Evolutionary conservation across 2,113 vertebrate genomes (phyloP).

Genomic region (Vulpes ferrilata): DNA sequence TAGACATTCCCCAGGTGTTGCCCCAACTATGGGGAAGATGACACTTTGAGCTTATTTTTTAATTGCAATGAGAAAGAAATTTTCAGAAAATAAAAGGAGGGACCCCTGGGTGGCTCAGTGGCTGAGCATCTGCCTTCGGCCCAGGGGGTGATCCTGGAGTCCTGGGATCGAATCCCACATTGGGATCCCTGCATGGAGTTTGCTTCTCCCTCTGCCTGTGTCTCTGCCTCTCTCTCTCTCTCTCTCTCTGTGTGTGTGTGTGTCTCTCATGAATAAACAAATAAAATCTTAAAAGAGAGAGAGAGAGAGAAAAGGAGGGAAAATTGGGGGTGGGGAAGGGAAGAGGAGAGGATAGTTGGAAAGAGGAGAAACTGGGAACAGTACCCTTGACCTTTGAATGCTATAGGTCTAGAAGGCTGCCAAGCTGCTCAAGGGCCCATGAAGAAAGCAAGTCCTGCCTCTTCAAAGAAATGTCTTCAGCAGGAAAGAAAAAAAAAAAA

Average conservation of each 20-base stretch:
- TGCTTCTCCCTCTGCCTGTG: too few relatives aligned
- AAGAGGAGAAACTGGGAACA: not conserved
- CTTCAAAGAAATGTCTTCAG: conserved; percentile 46
- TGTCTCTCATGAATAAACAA: too few relatives aligned
- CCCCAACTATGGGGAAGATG: not conserved
- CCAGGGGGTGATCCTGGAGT: too few relatives aligned
- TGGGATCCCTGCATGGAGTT: too few relatives aligned
- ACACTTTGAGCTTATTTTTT: not conserved
- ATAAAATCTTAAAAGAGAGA: too few relatives aligned
- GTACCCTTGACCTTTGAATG: not conserved
- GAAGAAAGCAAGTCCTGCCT: not conserved
- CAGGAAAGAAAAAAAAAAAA: not conserved
- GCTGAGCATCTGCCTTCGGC: too few relatives aligned
- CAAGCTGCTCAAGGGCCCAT: not conserved
- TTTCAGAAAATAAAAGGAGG: not conserved
- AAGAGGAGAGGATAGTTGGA: not conserved
- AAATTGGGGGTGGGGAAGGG: not conserved
- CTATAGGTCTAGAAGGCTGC: not conserved
- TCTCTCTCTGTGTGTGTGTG: too few relatives aligned
- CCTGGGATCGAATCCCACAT: too few relatives aligned
- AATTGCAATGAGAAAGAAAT: not conserved
- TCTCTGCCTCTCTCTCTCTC: too few relatives aligned
- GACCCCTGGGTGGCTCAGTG: too few relatives aligned
- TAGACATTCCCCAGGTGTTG: not conserved
- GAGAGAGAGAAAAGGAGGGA: not conserved